Conservation (phyloP, 2,888 invertebrate genomes). For the Bombyx huttoni region DNA sequence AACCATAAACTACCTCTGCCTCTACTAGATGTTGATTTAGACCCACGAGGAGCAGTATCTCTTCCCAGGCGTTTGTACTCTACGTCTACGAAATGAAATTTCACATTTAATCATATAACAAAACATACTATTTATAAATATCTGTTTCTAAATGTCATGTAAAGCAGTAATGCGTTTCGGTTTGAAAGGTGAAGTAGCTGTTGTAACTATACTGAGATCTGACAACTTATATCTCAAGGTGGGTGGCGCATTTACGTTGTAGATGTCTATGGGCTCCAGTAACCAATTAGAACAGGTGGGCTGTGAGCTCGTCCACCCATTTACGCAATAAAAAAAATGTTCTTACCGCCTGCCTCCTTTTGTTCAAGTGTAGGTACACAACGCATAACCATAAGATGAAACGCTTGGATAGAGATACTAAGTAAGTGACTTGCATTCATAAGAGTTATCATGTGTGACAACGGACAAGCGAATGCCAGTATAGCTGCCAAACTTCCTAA, state of each 20-base stretch:
- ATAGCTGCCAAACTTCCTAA: slow-evolving; percentile 75
- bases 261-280: no score
- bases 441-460: slow-evolving; percentile 73
- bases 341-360: slow-evolving; percentile 61
- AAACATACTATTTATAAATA: not conserved
- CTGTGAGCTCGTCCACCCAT: no score
- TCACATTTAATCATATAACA: not conserved
- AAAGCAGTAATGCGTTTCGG: no score
- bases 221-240: no score
- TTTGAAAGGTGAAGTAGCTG: no score
- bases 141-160: no score
- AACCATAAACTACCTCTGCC: slow-evolving; percentile 63
- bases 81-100: slow-evolving; percentile 39
- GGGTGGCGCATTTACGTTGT: no score
- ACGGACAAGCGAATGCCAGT: slow-evolving; percentile 75
- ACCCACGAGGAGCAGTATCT: slow-evolving; percentile 30
- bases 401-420: slow-evolving; percentile 59
- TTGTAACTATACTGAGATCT: no score
- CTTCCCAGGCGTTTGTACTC: slow-evolving; percentile 62
- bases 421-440: slow-evolving; percentile 72
- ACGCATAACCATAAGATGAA: slow-evolving; percentile 62
- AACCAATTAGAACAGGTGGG: no score
- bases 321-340: no score
- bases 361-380: slow-evolving; percentile 71
- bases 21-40: slow-evolving; percentile 38